These are phyloP conservation scores for Aythya baeri DNA, from an alignment of 2,113 vertebrate genomes.

Conservation along the genomic window DNA sequence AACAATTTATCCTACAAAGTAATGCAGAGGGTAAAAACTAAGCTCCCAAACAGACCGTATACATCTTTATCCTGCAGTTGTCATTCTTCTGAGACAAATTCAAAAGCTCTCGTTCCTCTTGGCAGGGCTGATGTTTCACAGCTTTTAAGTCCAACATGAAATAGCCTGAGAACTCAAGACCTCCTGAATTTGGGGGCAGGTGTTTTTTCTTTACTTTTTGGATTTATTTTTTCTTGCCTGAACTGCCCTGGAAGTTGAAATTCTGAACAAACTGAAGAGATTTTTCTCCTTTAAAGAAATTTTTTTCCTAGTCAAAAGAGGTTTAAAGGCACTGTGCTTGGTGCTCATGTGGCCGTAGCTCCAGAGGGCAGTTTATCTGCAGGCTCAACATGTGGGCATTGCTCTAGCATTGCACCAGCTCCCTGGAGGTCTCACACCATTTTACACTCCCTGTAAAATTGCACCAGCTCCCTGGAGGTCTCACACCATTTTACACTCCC, in stretches of 20 bases:
- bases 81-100: not conserved
- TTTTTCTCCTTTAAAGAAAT: not conserved
- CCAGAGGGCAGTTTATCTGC: not conserved
- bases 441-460: not conserved
- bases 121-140: not conserved
- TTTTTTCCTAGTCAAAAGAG: not conserved
- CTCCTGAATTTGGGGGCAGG: not conserved
- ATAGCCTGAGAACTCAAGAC: not conserved
- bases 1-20: not conserved
- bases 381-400: not conserved
- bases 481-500: not conserved
- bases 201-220: not conserved
- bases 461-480: not conserved
- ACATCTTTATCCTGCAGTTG: not conserved
- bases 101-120: not conserved
- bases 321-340: not conserved
- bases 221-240: not conserved
- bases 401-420: not conserved
- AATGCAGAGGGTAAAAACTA: not conserved
- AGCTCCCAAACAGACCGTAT: not conserved
- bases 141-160: not conserved
- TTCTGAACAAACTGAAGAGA: not conserved
- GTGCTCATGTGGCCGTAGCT: not conserved
- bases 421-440: not conserved
- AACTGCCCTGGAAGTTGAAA: not conserved